phyloP scores from a whole-genome alignment of 2,113 vertebrate species.

The Sitta europaea region DNA sequence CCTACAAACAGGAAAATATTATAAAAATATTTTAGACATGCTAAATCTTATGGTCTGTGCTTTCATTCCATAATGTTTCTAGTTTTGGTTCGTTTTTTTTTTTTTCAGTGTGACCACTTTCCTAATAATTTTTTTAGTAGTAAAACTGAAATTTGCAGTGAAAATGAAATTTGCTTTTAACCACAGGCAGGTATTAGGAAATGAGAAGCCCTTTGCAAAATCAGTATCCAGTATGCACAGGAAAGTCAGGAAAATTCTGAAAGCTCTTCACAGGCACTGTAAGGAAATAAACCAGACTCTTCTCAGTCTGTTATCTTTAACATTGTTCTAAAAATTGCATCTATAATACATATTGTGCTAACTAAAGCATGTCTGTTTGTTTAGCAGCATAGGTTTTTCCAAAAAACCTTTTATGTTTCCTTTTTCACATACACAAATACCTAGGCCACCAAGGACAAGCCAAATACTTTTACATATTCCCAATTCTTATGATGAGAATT shows the following conservation, averaged over 20 bases:
- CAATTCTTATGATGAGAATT: background rate
- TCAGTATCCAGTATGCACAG: background rate
- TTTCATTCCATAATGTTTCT: background rate
- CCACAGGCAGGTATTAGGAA: background rate
- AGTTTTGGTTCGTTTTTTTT: background rate
- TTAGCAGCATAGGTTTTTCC: background rate
- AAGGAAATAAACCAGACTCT: conserved; percentile 18
- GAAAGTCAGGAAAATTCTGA: background rate
- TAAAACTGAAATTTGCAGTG: background rate
- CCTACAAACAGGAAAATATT: conserved; percentile 66
- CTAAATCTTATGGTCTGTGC: background rate
- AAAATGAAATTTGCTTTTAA: conserved; percentile 8
- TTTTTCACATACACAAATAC: background rate
- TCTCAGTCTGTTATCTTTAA: conserved; percentile 36
- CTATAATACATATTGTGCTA: background rate
- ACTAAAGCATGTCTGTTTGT: background rate
- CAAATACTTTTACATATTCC: background rate
- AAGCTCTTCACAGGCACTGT: background rate
- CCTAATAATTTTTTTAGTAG: background rate
- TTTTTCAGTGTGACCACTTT: background rate
- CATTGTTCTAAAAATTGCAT: conserved; percentile 20
- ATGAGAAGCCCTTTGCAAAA: background rate
- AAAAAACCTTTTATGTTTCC: background rate
- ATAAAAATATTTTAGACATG: conserved; percentile 4
- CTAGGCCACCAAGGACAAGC: background rate